Base-by-base conservation (phyloP, 2,888 invertebrate species). In the Apamea epomidion region DNA sequence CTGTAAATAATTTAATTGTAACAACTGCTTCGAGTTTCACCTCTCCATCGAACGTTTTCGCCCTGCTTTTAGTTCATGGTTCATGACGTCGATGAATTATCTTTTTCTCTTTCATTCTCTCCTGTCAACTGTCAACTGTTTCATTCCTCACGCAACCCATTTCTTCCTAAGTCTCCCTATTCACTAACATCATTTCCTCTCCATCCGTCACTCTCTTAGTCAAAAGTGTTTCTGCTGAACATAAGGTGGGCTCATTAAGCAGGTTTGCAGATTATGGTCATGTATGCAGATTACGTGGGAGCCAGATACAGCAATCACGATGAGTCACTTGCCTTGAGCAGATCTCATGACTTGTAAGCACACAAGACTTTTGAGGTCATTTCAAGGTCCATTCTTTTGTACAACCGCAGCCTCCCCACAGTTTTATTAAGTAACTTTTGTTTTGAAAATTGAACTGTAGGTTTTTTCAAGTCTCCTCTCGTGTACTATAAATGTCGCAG, bases 271-370 rank as follows among this genome's bases (percentile, higher is more conserved):
- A 62, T 79, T 62, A 84, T 62, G 72, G 68, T 42, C 48, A 64
- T 72, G 37, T 54, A 32, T 37, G 62, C n/a, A 42, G 29, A 65
- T 16, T 12, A 71, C 65, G 83, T 83, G 86, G 83, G 83, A 72
- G 1, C 25, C 5, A 37, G n/a, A n/a, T 2, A 71, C 32, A 51
- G 62, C 64, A 58, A 42, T 14, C 42, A 54, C 18, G n/a, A 0
- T 85, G 74, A 83, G 12, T 74, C 74, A 86, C 16, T 64, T 8
- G 58, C 82, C 83, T 83, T 85, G 71, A 74, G 69, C 45, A n/a
- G 60, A 14, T 74, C 65, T 58, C 42, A 67, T n/a, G 86, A 71
- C 45, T 51, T 45, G n/a, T 58, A 58, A 25, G 58, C 65, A 21
- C 21, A 80, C 48, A 70, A 37, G 32, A 51, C n/a, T n/a, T 8